A percentile compares a stretch with the other conserved stretches of the same genome.
phyloP scores from a whole-genome alignment of 2,888 invertebrate species.

The Lochmaea capreae region DNA sequence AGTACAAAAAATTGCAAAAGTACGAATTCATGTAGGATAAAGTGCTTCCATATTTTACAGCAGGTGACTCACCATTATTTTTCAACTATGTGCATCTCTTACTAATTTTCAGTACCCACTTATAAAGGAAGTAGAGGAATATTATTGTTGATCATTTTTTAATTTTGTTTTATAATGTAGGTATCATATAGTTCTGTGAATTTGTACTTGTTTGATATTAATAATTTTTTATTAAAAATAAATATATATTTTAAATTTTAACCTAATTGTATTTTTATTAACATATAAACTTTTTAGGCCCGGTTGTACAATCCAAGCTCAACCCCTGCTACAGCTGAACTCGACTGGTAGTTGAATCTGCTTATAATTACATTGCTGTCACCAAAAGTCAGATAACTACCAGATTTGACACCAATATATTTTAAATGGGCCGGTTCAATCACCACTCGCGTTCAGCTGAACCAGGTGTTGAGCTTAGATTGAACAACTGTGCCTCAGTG shows the following conservation, averaged over 20 bases:
- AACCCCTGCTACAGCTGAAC: too few species aligned
- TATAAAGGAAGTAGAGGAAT: slow-evolving; percentile 4
- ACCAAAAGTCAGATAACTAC: background rate
- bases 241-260: background rate
- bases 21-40: slow-evolving; percentile 7
- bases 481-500: too few species aligned
- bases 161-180: background rate
- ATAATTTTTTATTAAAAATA: background rate
- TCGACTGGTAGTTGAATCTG: too few species aligned
- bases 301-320: too few species aligned
- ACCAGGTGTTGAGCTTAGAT: too few species aligned
- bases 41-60: slow-evolving; percentile 12
- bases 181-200: background rate
- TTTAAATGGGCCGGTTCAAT: background rate
- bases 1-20: slow-evolving; percentile 7
- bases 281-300: too few species aligned
- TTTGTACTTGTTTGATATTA: background rate
- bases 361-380: too few species aligned
- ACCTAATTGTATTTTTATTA: background rate
- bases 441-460: too few species aligned
- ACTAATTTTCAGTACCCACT: background rate
- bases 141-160: background rate
- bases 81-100: background rate
- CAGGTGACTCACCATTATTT: background rate
- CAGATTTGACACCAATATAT: background rate